Conservation (phyloP, 2,113 vertebrate genomes). For the Gymnocephalus cernua region DNA sequence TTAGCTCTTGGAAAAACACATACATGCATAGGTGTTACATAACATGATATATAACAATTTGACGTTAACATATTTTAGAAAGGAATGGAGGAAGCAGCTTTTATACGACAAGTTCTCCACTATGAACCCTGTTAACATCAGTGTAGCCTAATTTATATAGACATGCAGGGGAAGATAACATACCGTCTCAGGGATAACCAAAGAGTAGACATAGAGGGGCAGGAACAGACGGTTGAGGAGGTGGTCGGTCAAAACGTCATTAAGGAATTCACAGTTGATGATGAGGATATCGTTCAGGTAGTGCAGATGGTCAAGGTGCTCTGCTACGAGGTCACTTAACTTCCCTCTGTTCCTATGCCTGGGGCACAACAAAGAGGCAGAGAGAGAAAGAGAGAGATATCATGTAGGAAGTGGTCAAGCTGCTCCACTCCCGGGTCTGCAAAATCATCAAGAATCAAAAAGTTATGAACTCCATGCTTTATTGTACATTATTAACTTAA, state of each 20-base stretch:
- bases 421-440: not conserved
- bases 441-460: not conserved
- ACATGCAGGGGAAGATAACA: not conserved
- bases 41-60: not conserved
- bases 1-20: not conserved
- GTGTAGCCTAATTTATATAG: not conserved
- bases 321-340: constrained; percentile 96
- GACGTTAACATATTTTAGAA: not conserved
- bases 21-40: not conserved
- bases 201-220: constrained; percentile 95
- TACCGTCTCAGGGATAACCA: constrained; percentile 91
- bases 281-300: constrained; percentile 99
- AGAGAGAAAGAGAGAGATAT: not conserved
- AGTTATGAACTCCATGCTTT: not conserved
- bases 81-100: not conserved
- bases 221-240: constrained; percentile 97
- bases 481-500: no score
- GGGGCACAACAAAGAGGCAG: constrained; percentile 35
- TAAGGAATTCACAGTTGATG: constrained; percentile 99
- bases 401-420: not conserved
- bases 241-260: constrained; percentile 96
- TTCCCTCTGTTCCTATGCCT: constrained; percentile 97
- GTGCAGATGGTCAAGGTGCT: constrained; percentile 98
- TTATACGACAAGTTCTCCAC: not conserved
- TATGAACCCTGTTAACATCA: not conserved